Percentiles rank a stretch among this genome's conserved stretches.
phyloP scores from a whole-genome alignment of 2,113 vertebrate species.

The Leptosomus discolor region DNA sequence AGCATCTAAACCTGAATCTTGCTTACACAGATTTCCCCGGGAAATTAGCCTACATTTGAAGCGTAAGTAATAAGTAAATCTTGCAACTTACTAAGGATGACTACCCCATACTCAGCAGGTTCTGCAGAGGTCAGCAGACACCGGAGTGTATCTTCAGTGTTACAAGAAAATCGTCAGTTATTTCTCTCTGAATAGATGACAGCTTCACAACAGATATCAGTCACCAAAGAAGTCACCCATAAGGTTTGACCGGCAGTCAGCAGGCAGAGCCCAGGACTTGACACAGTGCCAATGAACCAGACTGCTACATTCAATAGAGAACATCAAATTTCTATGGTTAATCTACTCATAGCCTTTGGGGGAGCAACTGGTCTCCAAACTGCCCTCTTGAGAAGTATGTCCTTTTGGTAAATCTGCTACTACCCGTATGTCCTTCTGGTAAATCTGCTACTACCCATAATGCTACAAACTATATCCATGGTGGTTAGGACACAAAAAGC shows the following conservation, averaged over 20 bases:
- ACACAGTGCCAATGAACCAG: fast-evolving
- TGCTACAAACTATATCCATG: neutral
- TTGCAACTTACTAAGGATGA: neutral
- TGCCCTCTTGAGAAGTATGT: neutral
- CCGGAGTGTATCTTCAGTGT: neutral
- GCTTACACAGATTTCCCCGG: neutral
- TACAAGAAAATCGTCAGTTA: neutral
- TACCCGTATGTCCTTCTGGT: neutral
- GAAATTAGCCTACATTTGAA: constrained; percentile 32
- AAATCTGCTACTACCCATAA: neutral
- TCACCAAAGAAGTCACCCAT: neutral
- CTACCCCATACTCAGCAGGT: neutral
- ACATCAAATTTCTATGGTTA: neutral
- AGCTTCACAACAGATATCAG: neutral
- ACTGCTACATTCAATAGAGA: neutral
- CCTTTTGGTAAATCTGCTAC: neutral
- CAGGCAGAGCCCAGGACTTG: neutral
- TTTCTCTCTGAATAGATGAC: neutral
- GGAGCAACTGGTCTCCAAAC: neutral
- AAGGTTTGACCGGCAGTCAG: neutral
- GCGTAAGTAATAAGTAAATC: neutral
- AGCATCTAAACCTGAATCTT: neutral
- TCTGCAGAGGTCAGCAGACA: neutral
- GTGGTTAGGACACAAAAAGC: neutral
- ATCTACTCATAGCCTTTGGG: neutral